Base-by-base conservation (phyloP, 64 coral and sea anemone species). In the Stylophora pistillata region DNA sequence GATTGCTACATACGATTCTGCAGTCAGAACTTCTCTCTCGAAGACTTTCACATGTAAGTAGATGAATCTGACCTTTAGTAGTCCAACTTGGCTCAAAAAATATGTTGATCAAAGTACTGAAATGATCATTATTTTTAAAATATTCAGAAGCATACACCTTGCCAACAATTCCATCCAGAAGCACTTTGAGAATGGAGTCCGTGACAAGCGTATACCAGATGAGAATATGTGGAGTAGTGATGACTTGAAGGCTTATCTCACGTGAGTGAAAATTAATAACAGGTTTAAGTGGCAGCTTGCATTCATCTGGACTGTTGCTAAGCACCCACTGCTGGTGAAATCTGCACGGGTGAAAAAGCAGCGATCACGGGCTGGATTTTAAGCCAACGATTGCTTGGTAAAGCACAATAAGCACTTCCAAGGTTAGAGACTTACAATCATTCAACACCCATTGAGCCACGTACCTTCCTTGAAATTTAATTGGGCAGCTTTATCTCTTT, bases 141-240 rank as follows among this genome's bases (percentile, higher is more conserved):
- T 60, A 37, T 89, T 9, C 47, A 98, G 96, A 88, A 92, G 96
- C 86, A 95, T 98, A 21, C 96, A 98, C 55, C 65, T 98, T 29
- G 96, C 96, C 0, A 98, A 98, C 83, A 98, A 98, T 53, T 98
- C 96, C 1, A 90, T 98, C 41, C 96, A 98, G 56, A 98, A 98
- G 73, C 86, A 98, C 84, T 98, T 81, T 76, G 83, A 95, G 54
- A 98, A 98, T 58, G 92, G 92, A 25, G 74, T 95, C 53, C 82
- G 96, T 25, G 96, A 98, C 71, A 94, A 98, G 53, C 74, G 96
- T 16, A 62, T 98, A 0, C 96, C 96, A 47, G 93, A 88, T 23
- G 93, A 98, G 12, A 98, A 98, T 68, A 98, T 98, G 96, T 98
- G 96, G 96, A 85, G 85, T 25, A 95, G 89, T 53, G 96, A 98